A percentile compares a stretch with the other conserved stretches of the same genome.
Conservation (phyloP, 2,797 vertebrate genomes). For the Neostethus bicornis region DNA sequence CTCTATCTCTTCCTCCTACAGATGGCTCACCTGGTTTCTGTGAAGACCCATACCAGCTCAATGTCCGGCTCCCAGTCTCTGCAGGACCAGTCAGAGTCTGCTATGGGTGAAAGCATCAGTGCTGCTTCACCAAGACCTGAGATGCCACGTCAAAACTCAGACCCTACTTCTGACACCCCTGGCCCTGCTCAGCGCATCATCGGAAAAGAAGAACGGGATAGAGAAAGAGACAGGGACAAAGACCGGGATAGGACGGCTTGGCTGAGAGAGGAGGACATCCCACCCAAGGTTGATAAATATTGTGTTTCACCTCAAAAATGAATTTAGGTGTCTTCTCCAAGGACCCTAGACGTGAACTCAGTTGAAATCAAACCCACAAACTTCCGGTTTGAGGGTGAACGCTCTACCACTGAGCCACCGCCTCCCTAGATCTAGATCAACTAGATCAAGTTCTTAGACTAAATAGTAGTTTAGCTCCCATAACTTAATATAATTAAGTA, state of each 20-base stretch:
- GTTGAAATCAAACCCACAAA: too few relatives aligned
- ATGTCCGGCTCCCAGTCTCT: constrained; percentile 94
- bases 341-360: too few relatives aligned
- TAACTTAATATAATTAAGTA: background rate
- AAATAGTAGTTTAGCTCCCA: background rate
- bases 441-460: background rate
- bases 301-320: background rate
- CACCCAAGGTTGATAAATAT: constrained; percentile 66
- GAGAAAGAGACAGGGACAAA: constrained; percentile 86
- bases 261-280: constrained; percentile 72
- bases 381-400: too few relatives aligned
- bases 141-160: constrained; percentile 96
- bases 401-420: too few relatives aligned
- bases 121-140: constrained; percentile 86
- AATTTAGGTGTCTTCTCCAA: too few relatives aligned
- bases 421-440: too few relatives aligned
- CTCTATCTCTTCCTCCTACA: constrained; percentile 44
- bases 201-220: constrained; percentile 84
- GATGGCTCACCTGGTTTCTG: constrained; percentile 91
- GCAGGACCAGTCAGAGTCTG: constrained; percentile 90
- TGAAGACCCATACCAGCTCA: constrained; percentile 89
- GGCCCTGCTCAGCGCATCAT: constrained; percentile 81
- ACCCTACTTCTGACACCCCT: constrained; percentile 93
- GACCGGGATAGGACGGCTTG: constrained; percentile 73
- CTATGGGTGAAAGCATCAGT: constrained; percentile 82